Evolutionary conservation across 2,797 vertebrate species (phyloP).

Genomic region (Gila robusta): DNA sequence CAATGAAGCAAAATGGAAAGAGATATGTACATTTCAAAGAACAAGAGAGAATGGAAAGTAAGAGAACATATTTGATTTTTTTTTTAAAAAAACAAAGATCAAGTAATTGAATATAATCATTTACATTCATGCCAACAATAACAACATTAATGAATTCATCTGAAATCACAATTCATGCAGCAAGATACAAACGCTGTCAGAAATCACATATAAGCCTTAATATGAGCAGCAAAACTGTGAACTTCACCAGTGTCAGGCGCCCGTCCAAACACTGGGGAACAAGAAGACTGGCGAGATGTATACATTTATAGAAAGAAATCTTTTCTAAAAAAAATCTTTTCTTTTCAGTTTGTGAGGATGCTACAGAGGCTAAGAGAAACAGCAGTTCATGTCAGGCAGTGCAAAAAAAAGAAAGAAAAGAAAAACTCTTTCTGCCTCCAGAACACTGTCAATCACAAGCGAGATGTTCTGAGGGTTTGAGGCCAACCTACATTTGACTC

Average conservation of each 20-base stretch:
- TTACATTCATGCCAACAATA: slow-evolving; percentile 88
- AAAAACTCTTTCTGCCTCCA: neutral
- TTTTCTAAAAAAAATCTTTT: neutral
- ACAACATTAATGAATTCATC: slow-evolving; percentile 59
- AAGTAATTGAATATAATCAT: slow-evolving; percentile 17
- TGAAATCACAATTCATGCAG: slow-evolving; percentile 63
- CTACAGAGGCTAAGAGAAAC: slow-evolving; percentile 24
- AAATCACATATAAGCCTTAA: slow-evolving; percentile 34
- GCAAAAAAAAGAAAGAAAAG: neutral
- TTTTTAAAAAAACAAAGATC: neutral
- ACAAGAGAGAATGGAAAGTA: neutral
- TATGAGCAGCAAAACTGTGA: slow-evolving; percentile 59
- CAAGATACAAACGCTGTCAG: slow-evolving; percentile 14
- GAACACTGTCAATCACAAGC: slow-evolving; percentile 52
- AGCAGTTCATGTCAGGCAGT: slow-evolving; percentile 21
- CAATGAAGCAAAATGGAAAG: neutral
- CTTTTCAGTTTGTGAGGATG: slow-evolving; percentile 26
- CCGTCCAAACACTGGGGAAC: neutral
- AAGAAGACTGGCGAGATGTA: neutral
- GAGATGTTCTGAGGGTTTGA: slow-evolving; percentile 49
- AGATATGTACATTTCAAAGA: slow-evolving; percentile 4
- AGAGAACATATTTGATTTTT: neutral
- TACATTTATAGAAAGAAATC: neutral
- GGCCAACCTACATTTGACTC: slow-evolving; percentile 58
- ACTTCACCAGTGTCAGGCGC: slow-evolving; percentile 31